Percentiles rank a stretch among this genome's conserved stretches.
phyloP scores from a whole-genome alignment of 2,113 vertebrate genomes.

The Callospermophilus lateralis region DNA sequence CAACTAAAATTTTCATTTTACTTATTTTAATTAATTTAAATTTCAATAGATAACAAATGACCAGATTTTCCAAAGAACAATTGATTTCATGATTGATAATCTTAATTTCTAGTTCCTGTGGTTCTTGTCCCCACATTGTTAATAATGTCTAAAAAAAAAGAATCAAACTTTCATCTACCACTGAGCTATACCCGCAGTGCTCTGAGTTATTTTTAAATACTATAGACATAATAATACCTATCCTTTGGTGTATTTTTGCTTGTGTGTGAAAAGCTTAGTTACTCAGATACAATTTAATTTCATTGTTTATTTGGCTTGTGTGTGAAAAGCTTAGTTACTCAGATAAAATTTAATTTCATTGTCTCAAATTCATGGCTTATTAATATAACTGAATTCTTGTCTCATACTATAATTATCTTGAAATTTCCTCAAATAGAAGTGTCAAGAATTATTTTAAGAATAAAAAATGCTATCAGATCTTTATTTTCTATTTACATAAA shows the following conservation, averaged over 20 bases:
- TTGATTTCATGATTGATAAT: background rate
- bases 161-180: background rate
- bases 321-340: background rate
- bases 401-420: background rate
- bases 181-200: background rate
- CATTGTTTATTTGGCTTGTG: background rate
- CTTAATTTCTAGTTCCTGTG: background rate
- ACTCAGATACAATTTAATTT: slow-evolving; percentile 43
- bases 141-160: background rate
- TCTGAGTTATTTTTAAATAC: background rate
- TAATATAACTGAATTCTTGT: slow-evolving; percentile 9
- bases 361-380: slow-evolving; percentile 57
- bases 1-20: slow-evolving; percentile 6
- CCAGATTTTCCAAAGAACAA: background rate
- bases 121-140: background rate
- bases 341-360: slow-evolving; percentile 49
- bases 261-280: background rate
- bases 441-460: slow-evolving; percentile 56
- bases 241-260: background rate
- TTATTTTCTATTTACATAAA: slow-evolving; percentile 43
- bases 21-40: background rate
- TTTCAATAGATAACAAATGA: slow-evolving; percentile 16
- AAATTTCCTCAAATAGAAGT: slow-evolving; percentile 25
- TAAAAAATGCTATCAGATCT: slow-evolving; percentile 33
- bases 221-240: background rate